Evolutionary conservation across 1,140 invertebrate species (phyloP).

Genomic region (Schlechtendalia chinensis): DNA sequence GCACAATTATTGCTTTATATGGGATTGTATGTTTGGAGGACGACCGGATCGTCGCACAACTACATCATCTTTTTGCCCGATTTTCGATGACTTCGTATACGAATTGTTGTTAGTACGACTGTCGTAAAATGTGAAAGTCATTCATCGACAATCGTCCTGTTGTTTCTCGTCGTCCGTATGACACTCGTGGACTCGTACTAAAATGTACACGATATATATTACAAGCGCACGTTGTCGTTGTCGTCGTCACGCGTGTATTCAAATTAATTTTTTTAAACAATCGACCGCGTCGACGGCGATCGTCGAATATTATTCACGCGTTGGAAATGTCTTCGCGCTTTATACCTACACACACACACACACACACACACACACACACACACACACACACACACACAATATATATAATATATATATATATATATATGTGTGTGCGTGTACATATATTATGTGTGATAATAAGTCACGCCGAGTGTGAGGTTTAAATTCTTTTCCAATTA

Average conservation of each 20-base stretch:
- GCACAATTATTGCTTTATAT: slow-evolving; percentile 11
- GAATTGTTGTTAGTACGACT: no score
- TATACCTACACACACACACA: no score
- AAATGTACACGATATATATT: background rate
- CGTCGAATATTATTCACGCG: background rate
- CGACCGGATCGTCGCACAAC: background rate
- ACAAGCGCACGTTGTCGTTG: background rate
- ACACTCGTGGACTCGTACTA: background rate
- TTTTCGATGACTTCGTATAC: slow-evolving; percentile 26
- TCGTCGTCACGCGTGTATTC: background rate
- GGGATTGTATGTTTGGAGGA: slow-evolving; percentile 31
- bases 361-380: no score
- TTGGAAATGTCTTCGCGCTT: background rate
- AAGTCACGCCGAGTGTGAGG: background rate
- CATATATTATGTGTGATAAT: background rate
- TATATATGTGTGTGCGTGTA: background rate
- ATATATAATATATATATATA: background rate
- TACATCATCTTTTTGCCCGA: slow-evolving; percentile 12
- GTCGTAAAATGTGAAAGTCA: slow-evolving; percentile 28
- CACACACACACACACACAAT: no score
- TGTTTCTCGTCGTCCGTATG: background rate
- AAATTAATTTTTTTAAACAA: background rate
- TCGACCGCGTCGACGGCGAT: background rate
- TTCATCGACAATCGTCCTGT: background rate
- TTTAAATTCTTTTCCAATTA: background rate